phyloP scores from a whole-genome alignment of 2,888 invertebrate species.

The Achlya flavicornis region DNA sequence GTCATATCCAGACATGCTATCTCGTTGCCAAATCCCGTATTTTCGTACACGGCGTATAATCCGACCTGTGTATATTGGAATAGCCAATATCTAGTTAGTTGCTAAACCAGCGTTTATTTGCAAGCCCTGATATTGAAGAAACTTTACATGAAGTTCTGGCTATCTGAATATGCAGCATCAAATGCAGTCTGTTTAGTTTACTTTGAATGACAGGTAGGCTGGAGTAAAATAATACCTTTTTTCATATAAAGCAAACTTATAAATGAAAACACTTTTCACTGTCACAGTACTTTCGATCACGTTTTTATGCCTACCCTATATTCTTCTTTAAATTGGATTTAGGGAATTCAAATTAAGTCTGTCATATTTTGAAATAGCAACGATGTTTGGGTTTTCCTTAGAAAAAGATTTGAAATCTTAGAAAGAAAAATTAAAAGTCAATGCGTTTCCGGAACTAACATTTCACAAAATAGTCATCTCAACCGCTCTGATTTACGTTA shows the following conservation, averaged over 20 bases:
- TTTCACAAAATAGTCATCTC: background rate
- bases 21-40: constrained; percentile 38
- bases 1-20: constrained; percentile 12
- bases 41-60: constrained; percentile 61
- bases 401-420: too few species aligned
- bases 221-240: too few species aligned
- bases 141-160: constrained; percentile 2
- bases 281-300: too few species aligned
- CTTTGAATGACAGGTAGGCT: background rate
- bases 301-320: too few species aligned
- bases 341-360: too few species aligned
- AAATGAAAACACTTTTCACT: too few species aligned
- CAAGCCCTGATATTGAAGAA: constrained; percentile 49
- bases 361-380: too few species aligned
- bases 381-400: too few species aligned
- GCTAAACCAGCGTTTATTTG: constrained; percentile 53
- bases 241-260: too few species aligned
- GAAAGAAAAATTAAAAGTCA: background rate
- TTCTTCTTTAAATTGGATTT: too few species aligned
- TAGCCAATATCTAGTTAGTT: constrained; percentile 69
- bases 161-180: background rate
- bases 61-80: constrained; percentile 60
- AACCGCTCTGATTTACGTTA: background rate
- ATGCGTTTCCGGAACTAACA: background rate
- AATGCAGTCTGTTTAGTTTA: background rate